Base-by-base conservation (phyloP, 2,113 vertebrate genomes). In the Corvus cornix region DNA sequence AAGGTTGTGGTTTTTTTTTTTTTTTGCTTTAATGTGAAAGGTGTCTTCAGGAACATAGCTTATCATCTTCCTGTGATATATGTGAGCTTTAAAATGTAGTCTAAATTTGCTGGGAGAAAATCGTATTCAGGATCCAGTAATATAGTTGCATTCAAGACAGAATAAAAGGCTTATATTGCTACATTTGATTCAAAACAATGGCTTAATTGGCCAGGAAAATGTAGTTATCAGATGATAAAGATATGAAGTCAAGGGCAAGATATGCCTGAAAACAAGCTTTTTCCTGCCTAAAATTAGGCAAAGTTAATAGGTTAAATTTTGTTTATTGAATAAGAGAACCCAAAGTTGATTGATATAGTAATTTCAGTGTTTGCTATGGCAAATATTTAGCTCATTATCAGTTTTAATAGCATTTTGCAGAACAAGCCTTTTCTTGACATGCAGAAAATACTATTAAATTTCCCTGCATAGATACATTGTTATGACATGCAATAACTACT, bases 351-450 rank as follows among this genome's bases (percentile, higher is more conserved):
- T 98, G 98, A 98, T 98, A 98, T 96, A 96, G 98, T 98, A 98
- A 98, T 98, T 98, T 99, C 97, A 97, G 96, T 98, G 98, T 98
- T 98, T 98, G 98, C 98, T 98, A 99, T 99, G 97, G 98, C 98
- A 99, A 99, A 99, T 99, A 99, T 99, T 99, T 99, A 98, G 99
- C 98, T 99, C 99, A 99, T 99, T 99, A 99, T 99, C 98, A 99
- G 98, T 99, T 99, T 99, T 99, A 99, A 99, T 99, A 98, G 98
- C 98, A 98, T 98, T 98, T 99, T 98, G 98, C 98, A 98, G 98
- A 97, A 98, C 96, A 98, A 98, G 98, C 98, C 98, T 98, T 98
- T 98, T 99, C 98, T 98, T 99, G 98, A 99, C 98, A 99, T 99
- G 98, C 98, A 98, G 99, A 98, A 98, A 98, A 99, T 99, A 99